Conservation (phyloP, 1,140 invertebrate genomes). For the Macrostomum lignano region DNA sequence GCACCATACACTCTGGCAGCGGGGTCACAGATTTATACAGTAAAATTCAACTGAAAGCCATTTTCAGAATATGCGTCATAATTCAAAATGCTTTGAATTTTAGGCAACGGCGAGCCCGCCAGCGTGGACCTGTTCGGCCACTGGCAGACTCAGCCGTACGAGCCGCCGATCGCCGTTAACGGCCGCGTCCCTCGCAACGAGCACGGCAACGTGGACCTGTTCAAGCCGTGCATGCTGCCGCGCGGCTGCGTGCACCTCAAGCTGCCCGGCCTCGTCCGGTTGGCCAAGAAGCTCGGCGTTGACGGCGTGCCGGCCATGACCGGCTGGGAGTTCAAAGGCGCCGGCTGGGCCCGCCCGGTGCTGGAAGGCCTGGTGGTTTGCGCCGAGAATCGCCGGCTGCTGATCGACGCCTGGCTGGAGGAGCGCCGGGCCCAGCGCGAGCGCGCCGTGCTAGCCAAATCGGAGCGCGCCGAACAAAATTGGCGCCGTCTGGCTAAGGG, state of each 20-base stretch:
- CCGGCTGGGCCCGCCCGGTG: slow-evolving; percentile 22
- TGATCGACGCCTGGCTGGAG: slow-evolving; percentile 70
- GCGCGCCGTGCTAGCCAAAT: no score
- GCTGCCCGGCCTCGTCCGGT: slow-evolving; percentile 43
- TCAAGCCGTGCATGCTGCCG: slow-evolving; percentile 70
- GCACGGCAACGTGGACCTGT: slow-evolving; percentile 89
- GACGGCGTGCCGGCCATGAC: slow-evolving; percentile 74
- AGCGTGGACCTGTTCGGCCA: slow-evolving; percentile 62
- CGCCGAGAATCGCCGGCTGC: slow-evolving; percentile 49
- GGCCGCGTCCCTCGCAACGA: slow-evolving; percentile 76
- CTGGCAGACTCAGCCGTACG: slow-evolving; percentile 63
- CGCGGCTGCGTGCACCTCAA: slow-evolving; percentile 58
- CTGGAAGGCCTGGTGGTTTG: slow-evolving; percentile 75
- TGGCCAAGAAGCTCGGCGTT: slow-evolving; percentile 62
- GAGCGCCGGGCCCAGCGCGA: no score
- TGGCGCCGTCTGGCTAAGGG: no score
- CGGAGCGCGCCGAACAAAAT: no score
- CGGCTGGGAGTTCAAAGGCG: slow-evolving; percentile 67
- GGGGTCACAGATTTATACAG: no score
- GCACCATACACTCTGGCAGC: no score
- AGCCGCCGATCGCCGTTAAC: slow-evolving; percentile 54
- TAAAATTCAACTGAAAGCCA: no score
- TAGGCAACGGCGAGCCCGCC: slow-evolving; percentile 15
- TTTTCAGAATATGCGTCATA: no score
- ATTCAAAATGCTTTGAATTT: no score